These are phyloP conservation scores for Rhynchopsitta pachyrhyncha DNA, from an alignment of 2,113 vertebrate genomes.

Conservation along the genomic window DNA sequence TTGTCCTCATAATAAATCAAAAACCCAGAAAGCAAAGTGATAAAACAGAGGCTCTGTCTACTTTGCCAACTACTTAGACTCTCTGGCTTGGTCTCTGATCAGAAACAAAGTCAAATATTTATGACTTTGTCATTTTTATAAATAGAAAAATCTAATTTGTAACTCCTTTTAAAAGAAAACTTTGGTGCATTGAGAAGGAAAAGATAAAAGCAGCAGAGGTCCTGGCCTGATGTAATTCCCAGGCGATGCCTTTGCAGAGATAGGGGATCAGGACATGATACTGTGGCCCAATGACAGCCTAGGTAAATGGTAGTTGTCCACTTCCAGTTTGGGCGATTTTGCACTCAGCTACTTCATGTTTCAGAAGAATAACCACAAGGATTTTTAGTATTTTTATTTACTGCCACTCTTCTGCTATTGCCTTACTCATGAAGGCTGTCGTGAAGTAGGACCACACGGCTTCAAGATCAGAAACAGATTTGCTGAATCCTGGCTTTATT, in stretches of 20 bases:
- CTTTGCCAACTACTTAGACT: neutral
- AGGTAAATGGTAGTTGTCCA: neutral
- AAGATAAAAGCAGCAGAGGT: neutral
- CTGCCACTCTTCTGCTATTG: neutral
- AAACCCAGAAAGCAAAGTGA: neutral
- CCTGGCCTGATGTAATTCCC: neutral
- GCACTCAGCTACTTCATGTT: neutral
- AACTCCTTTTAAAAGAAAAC: neutral
- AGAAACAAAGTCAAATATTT: neutral
- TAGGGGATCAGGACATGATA: neutral
- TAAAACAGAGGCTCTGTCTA: neutral
- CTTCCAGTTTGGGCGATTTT: neutral
- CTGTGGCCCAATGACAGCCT: neutral
- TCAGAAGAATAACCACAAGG: neutral
- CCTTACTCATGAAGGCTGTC: neutral
- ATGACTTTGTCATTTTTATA: neutral
- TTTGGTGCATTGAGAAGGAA: neutral
- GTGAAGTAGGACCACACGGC: neutral
- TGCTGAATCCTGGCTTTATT: neutral
- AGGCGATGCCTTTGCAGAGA: neutral
- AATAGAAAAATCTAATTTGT: neutral
- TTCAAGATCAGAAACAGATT: conserved; percentile 27
- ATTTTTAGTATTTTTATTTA: neutral
- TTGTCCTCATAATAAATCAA: neutral
- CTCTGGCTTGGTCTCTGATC: neutral